Evolutionary conservation across 2,113 vertebrate species (phyloP).

Genomic region (Pipa parva): DNA sequence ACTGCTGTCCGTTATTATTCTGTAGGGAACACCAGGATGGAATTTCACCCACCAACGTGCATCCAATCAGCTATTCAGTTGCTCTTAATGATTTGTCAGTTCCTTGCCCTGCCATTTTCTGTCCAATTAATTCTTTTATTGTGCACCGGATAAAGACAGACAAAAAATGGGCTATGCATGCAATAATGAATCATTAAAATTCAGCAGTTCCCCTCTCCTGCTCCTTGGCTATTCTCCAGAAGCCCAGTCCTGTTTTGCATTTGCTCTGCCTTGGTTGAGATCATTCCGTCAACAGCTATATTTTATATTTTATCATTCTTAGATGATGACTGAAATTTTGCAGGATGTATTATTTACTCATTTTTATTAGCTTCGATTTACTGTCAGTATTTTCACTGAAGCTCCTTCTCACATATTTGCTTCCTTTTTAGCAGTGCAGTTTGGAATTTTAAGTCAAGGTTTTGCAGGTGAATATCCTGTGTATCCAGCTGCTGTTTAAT

Average conservation of each 20-base stretch:
- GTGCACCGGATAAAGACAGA: constrained; percentile 92
- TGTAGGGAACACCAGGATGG: constrained; percentile 53
- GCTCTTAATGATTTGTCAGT: constrained; percentile 91
- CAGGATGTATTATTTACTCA: no score
- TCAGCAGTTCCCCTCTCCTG: constrained; percentile 75
- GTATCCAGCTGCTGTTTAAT: no score
- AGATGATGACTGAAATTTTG: no score
- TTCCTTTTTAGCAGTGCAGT: no score
- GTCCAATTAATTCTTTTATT: constrained; percentile 99
- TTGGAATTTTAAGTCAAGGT: no score
- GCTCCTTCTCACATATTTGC: no score
- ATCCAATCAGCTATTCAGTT: constrained; percentile 83
- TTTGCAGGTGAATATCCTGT: no score
- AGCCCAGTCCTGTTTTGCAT: constrained; percentile 71
- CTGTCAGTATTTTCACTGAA: no score
- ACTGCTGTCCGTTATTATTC: constrained; percentile 66
- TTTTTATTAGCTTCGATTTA: no score
- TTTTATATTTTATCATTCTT: no score
- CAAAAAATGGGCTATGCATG: constrained; percentile 85
- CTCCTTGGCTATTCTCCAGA: constrained; percentile 74
- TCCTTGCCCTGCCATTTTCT: constrained; percentile 95
- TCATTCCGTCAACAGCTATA: constrained; percentile 44
- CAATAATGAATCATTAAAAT: constrained; percentile 97
- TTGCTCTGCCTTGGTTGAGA: constrained; percentile 60
- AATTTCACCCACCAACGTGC: constrained; percentile 71